Evolutionary conservation across 2,888 invertebrate genomes (phyloP).

Genomic region (Spilarctia lutea): DNA sequence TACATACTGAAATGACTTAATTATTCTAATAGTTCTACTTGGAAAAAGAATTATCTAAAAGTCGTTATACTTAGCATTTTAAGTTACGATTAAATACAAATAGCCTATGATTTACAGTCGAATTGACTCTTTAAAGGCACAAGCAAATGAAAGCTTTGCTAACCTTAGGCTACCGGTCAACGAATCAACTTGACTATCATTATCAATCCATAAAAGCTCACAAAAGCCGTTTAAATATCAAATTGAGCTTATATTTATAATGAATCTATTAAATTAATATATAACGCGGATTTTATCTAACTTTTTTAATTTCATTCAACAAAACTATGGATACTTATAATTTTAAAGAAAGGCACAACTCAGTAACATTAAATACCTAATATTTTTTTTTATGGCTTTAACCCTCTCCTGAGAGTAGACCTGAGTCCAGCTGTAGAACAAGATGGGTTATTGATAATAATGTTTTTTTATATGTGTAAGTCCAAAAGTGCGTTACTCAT

Average conservation of each 20-base stretch:
- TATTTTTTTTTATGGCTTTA: too few species aligned
- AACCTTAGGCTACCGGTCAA: conserved; percentile 26
- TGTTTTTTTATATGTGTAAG: not conserved
- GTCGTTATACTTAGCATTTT: not conserved
- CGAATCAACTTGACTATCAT: not conserved
- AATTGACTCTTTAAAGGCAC: conserved; percentile 61
- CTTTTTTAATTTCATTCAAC: not conserved
- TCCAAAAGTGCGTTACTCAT: not conserved
- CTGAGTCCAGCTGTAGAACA: too few species aligned
- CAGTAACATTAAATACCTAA: not conserved
- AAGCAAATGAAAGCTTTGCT: conserved; percentile 49
- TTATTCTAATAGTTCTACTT: not conserved
- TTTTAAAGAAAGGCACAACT: not conserved
- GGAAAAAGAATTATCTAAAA: not conserved
- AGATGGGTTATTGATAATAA: too few species aligned
- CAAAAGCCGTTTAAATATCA: not conserved
- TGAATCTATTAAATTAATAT: not conserved
- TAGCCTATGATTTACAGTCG: conserved; percentile 47
- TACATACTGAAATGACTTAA: not conserved
- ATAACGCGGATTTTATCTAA: not conserved
- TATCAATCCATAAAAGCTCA: not conserved
- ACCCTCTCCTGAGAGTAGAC: too few species aligned
- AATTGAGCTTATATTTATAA: not conserved
- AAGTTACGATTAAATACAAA: not conserved
- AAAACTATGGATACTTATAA: not conserved